Conservation (phyloP, 2,113 vertebrate species). For the Spermophilus dauricus region DNA sequence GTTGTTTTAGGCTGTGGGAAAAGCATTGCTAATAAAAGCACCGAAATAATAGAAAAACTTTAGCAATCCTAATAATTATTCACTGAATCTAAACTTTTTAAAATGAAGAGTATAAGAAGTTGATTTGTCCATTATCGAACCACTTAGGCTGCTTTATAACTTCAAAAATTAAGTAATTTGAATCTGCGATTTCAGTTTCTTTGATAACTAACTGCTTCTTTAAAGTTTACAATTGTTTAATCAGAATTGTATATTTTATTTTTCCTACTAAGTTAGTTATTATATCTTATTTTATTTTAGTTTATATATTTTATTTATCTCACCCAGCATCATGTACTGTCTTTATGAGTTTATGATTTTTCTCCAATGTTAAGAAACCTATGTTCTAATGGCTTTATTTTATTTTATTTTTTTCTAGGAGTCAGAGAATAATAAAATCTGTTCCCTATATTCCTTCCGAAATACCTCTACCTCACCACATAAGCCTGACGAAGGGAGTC, state of each 20-base stretch:
- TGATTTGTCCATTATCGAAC: slow-evolving; percentile 21
- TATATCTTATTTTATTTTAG: neutral
- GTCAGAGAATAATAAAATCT: slow-evolving; percentile 99
- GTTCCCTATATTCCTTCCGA: slow-evolving; percentile 99
- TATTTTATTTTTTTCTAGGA: slow-evolving; percentile 93
- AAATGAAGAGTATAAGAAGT: slow-evolving; percentile 36
- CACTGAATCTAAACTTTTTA: neutral
- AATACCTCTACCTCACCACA: slow-evolving; percentile 99
- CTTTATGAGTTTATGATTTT: slow-evolving; percentile 31
- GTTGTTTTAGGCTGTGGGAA: slow-evolving; percentile 55
- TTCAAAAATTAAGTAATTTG: slow-evolving; percentile 13
- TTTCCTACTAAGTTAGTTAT: neutral
- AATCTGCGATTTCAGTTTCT: slow-evolving; percentile 35
- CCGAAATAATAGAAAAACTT: slow-evolving; percentile 52
- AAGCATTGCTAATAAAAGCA: slow-evolving; percentile 49
- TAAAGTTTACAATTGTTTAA: slow-evolving; percentile 31
- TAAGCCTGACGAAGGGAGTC: slow-evolving; percentile 98
- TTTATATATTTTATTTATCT: slow-evolving; percentile 38
- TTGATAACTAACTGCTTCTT: slow-evolving; percentile 31
- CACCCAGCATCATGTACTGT: neutral
- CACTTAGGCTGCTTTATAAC: neutral
- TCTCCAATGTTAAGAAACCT: neutral
- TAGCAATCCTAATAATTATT: neutral
- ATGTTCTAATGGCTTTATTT: slow-evolving; percentile 76
- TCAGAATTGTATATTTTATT: slow-evolving; percentile 35